Evolutionary conservation across 1,140 invertebrate species (phyloP), one percentile per base, ranked within the genome.

Genomic region (Callitettix versicolor): DNA sequence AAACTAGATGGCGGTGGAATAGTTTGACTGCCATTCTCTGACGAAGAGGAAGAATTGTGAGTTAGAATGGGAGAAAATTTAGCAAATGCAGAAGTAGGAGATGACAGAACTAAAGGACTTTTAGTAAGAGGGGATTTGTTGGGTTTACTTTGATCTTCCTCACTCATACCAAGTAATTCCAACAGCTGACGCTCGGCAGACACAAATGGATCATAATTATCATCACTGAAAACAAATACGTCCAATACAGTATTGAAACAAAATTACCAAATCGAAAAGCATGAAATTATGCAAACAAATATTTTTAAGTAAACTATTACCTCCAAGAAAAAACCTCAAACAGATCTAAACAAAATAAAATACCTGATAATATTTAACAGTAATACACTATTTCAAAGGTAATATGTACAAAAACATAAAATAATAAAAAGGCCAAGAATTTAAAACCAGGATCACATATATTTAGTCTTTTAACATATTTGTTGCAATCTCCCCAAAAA

Each of bases 101-200:
- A 68, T n/a, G 68, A 53, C 12, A 44, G 38, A 18, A 61, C 24
- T n/a, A 53, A 22, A n/a, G 51, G 47, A n/a, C 57, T 26, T 52
- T 52, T 46, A 20, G 53, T 34, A 12, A 44, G 18, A 33, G 38
- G 22, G 36, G 18, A n/a, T 12, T 14, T 9, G n/a, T 20, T 30
- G 1, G 40, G 43, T 11, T 26, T 22, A n/a, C 18, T 30, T 20
- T 55, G 40, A 36, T 66, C 63, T 57, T 69, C 64, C 63, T 71
- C 73, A 77, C 42, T 40, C 9, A 33, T n/a, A 17, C 56, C 48
- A 53, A 81, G 71, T 9, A 84, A 71, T 59, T 85, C 81, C 65
- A 79, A 76, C 63, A 85, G 74, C 67, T 85, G 82, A n/a, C 76
- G 73, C 61, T 84, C 80, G 2, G 82, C 82, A 55, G 76, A 72